These are phyloP conservation scores for Megalurothrips usitatus DNA, from an alignment of 2,888 invertebrate species.

Conservation along the genomic window DNA sequence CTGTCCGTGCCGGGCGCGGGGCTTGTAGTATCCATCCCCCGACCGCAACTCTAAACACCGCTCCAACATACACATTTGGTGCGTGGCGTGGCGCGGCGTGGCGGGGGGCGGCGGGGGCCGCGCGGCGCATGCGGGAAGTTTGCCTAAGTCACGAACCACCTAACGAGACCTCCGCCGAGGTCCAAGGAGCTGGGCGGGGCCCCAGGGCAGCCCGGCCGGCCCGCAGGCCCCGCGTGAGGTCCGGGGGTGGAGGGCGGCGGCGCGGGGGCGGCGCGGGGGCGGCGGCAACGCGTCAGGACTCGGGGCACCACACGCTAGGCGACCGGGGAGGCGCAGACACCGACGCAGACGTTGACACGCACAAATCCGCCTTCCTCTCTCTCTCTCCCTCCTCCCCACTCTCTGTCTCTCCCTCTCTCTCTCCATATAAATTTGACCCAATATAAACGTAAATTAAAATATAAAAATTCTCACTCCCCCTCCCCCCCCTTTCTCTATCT, in stretches of 20 bases:
- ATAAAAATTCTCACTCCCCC: no score
- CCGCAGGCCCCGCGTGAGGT: not conserved
- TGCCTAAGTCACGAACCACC: not conserved
- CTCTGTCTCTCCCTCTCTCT: no score
- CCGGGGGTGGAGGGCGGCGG: not conserved
- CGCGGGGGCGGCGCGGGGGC: not conserved
- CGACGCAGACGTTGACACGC: no score
- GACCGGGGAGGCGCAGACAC: no score
- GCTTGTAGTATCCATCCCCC: not conserved
- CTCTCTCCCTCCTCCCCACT: no score
- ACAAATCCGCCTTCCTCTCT: no score
- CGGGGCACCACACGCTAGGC: no score
- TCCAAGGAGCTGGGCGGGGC: not conserved
- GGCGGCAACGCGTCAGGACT: no score
- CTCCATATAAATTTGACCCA: no score
- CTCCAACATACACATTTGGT: conserved; percentile 18
- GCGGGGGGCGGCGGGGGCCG: not conserved
- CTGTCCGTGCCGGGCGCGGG: conserved; percentile 2
- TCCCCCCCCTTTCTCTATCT: no score
- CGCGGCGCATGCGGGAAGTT: not conserved
- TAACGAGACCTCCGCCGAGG: not conserved
- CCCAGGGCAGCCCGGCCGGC: not conserved
- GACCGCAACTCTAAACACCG: conserved; percentile 22
- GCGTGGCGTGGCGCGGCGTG: not conserved
- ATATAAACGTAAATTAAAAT: no score